Evolutionary conservation across 1,140 invertebrate genomes (phyloP).

Genomic region (Anoplophora glabripennis): DNA sequence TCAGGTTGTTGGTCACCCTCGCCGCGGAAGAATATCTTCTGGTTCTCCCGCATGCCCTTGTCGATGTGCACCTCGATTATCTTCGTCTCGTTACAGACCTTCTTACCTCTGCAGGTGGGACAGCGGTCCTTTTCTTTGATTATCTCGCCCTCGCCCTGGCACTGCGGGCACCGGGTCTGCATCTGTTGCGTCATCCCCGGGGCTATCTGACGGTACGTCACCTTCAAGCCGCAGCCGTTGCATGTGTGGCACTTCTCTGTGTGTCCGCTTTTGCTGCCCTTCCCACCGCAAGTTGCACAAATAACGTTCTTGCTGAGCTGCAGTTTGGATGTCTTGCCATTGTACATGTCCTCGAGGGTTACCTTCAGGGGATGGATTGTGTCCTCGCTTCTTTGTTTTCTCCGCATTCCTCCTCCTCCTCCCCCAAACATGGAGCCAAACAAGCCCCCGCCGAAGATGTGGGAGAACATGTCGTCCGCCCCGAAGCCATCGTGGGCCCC

Average conservation of each 20-base stretch:
- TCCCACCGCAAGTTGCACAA: slow-evolving; percentile 79
- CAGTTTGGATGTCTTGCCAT: slow-evolving; percentile 80
- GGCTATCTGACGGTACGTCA: slow-evolving; percentile 65
- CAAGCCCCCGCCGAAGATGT: slow-evolving; percentile 63
- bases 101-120: slow-evolving; percentile 75
- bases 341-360: slow-evolving; percentile 87
- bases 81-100: slow-evolving; percentile 74
- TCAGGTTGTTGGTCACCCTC: slow-evolving; percentile 90
- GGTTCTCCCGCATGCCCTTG: slow-evolving; percentile 82
- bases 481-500: slow-evolving; percentile 59
- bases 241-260: slow-evolving; percentile 71
- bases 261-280: slow-evolving; percentile 76
- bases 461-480: slow-evolving; percentile 62
- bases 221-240: slow-evolving; percentile 74
- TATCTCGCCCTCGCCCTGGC: slow-evolving; percentile 67
- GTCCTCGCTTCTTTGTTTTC: slow-evolving; percentile 62
- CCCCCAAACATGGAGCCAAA: slow-evolving; percentile 57
- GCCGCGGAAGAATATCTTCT: slow-evolving; percentile 82
- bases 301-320: slow-evolving; percentile 85
- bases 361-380: slow-evolving; percentile 73
- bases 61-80: slow-evolving; percentile 87
- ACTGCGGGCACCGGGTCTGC: slow-evolving; percentile 70
- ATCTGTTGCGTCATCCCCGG: slow-evolving; percentile 83
- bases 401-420: slow-evolving; percentile 47
- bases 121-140: slow-evolving; percentile 82